These are phyloP conservation scores for Catharus fuscescens DNA, from an alignment of 2,113 vertebrate genomes.

Conservation along the genomic window DNA sequence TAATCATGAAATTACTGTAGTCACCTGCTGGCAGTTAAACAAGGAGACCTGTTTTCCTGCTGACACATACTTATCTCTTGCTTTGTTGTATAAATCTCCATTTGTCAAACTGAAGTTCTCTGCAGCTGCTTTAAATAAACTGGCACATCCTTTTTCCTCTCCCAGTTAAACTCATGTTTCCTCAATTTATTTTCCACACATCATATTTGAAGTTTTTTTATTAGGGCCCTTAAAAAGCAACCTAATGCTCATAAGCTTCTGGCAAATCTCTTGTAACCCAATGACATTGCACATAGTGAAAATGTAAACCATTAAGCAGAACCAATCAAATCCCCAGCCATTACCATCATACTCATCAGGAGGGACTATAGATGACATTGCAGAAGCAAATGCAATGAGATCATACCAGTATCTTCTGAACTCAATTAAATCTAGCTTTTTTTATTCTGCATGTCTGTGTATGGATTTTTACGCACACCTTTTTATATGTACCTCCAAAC, in stretches of 20 bases:
- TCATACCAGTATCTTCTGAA: background rate
- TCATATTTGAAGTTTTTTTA: background rate
- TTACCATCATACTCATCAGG: background rate
- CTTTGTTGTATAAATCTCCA: background rate
- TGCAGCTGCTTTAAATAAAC: background rate
- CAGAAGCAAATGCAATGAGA: background rate
- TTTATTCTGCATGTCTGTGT: background rate
- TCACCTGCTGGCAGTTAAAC: background rate
- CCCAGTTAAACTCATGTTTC: background rate
- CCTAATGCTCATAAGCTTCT: background rate
- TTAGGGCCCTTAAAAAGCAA: background rate
- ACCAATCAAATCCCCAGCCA: background rate
- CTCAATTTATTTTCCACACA: background rate
- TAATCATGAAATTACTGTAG: background rate
- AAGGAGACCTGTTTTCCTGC: background rate
- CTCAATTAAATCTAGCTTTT: background rate
- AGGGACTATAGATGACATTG: background rate
- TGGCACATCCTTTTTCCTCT: background rate
- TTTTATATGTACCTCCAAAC: background rate
- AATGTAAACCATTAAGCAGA: background rate
- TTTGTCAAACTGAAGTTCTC: background rate
- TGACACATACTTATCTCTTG: background rate
- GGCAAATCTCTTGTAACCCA: background rate
- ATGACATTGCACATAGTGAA: background rate
- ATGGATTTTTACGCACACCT: background rate